phyloP scores from a whole-genome alignment of 1,140 invertebrate genomes.

The Bombus breviceps region DNA sequence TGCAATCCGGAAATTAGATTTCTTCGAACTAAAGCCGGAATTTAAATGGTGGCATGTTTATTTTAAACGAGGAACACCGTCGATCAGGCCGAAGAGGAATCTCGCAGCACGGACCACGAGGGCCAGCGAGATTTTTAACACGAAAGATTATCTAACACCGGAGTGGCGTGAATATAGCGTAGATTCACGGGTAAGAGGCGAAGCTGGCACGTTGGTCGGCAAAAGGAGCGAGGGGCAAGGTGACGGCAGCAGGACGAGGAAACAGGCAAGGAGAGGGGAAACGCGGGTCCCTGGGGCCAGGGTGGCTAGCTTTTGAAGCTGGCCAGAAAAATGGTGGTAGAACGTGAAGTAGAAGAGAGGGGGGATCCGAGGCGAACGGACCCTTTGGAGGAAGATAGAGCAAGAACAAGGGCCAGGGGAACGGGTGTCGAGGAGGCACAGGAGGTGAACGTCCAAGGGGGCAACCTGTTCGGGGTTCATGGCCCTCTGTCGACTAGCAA shows the following conservation, averaged over 20 bases:
- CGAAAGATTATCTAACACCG: conserved; percentile 77
- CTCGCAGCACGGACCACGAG: conserved; percentile 33
- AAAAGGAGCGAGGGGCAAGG: conserved; percentile 18
- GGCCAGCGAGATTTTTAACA: conserved; percentile 65
- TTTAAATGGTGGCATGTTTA: neutral
- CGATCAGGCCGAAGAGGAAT: conserved; percentile 21
- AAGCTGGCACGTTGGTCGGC: neutral
- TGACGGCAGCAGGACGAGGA: neutral
- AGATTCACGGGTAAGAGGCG: conserved; percentile 31
- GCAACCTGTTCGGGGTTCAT: conserved; percentile 83
- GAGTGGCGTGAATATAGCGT: conserved; percentile 49
- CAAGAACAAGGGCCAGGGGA: conserved; percentile 65
- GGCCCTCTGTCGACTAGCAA: conserved; percentile 81
- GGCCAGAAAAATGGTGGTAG: conserved; percentile 55
- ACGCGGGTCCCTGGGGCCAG: conserved; percentile 65
- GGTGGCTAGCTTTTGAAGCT: conserved; percentile 66
- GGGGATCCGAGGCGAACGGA: conserved; percentile 53
- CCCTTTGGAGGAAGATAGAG: conserved; percentile 51
- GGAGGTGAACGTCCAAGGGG: conserved; percentile 83
- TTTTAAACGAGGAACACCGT: neutral
- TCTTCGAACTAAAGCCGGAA: neutral
- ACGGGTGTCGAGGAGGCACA: conserved; percentile 72
- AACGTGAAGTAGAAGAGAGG: conserved; percentile 35
- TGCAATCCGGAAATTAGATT: too few relatives aligned
- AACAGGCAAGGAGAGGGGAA: conserved; percentile 35